Evolutionary conservation across 2,113 vertebrate genomes (phyloP).

Genomic region (Thinocorus orbignyianus): DNA sequence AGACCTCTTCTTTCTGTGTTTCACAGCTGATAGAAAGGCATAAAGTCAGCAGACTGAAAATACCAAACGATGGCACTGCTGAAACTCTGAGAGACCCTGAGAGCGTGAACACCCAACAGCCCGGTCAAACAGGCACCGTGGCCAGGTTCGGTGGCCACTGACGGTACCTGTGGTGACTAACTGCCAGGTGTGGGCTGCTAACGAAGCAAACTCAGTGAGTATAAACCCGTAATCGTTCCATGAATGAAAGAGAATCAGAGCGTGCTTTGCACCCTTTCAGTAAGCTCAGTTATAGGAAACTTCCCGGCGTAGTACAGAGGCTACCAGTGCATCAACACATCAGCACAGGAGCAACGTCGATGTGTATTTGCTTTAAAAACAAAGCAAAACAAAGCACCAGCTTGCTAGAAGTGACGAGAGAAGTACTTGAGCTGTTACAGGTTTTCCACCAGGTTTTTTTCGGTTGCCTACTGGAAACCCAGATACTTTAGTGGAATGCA

Average conservation of each 20-base stretch:
- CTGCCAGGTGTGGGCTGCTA: not conserved
- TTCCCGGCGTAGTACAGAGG: not conserved
- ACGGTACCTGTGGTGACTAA: not conserved
- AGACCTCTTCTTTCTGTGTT: not conserved
- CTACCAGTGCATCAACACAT: not conserved
- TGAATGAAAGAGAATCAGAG: not conserved
- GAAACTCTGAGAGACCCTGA: not conserved
- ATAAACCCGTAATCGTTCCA: fast-evolving
- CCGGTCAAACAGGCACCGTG: not conserved
- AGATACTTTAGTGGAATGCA: not conserved
- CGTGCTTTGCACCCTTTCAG: not conserved
- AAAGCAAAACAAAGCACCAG: not conserved
- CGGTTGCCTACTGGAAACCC: not conserved
- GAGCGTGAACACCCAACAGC: fast-evolving
- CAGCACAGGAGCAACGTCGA: not conserved
- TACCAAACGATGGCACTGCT: not conserved
- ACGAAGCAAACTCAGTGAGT: not conserved
- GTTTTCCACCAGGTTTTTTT: not conserved
- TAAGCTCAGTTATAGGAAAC: not conserved
- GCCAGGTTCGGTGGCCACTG: not conserved
- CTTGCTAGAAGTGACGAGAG: not conserved
- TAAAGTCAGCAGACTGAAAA: not conserved
- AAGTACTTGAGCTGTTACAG: not conserved
- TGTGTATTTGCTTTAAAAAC: not conserved
- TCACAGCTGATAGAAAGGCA: not conserved